These are phyloP conservation scores for Onychostruthus taczanowskii DNA, from an alignment of 2,113 vertebrate species.

Conservation along the genomic window DNA sequence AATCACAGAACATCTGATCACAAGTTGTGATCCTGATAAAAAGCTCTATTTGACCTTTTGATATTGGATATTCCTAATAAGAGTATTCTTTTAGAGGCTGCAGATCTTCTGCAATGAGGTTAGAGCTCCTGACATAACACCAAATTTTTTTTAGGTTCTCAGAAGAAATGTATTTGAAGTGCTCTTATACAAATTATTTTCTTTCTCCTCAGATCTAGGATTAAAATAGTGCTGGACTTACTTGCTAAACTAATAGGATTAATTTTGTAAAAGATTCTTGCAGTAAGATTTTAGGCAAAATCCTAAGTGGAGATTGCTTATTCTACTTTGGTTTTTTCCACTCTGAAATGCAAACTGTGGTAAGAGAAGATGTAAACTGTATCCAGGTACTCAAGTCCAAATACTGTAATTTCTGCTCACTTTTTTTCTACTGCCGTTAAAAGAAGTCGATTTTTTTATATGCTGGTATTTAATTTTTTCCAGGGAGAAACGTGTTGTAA, in stretches of 20 bases:
- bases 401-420: neutral
- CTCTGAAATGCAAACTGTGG: neutral
- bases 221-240: neutral
- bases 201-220: neutral
- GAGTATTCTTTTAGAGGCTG: neutral
- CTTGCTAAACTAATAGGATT: neutral
- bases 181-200: neutral
- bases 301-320: neutral
- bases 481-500: neutral
- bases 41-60: neutral
- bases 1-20: neutral
- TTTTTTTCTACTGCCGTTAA: neutral
- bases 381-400: neutral
- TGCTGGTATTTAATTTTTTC: neutral
- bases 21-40: neutral
- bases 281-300: neutral
- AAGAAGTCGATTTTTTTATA: neutral
- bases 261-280: neutral
- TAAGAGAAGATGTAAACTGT: neutral
- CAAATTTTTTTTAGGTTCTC: neutral
- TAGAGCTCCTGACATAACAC: neutral
- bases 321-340: neutral
- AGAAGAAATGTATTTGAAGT: neutral
- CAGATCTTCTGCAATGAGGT: neutral
- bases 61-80: neutral